A percentile compares a stretch with the other conserved stretches of the same genome.
phyloP scores from a whole-genome alignment of 2,888 invertebrate genomes.

The Tenthredo distinguenda region DNA sequence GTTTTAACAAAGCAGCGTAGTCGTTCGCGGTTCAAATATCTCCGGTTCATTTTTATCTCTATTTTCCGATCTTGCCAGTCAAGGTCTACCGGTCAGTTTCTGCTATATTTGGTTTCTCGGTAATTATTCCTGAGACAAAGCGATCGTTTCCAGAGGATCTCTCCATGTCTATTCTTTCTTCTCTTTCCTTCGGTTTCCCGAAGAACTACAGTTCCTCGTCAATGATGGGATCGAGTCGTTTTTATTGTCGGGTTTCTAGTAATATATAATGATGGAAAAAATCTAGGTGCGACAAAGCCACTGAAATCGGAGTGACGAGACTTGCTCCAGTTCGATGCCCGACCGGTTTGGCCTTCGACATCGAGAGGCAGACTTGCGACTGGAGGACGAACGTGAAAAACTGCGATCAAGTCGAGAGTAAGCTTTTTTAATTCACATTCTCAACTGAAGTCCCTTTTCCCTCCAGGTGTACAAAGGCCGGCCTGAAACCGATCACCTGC shows the following conservation, averaged over 20 bases:
- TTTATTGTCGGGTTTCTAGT: neutral
- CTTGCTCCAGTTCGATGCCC: slow-evolving; percentile 95
- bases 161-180: neutral
- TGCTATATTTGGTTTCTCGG: neutral
- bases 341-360: slow-evolving; percentile 94
- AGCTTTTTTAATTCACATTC: slow-evolving; percentile 80
- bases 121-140: neutral
- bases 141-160: neutral
- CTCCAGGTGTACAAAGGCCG: slow-evolving; percentile 95
- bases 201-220: neutral
- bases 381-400: slow-evolving; percentile 98
- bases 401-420: slow-evolving; percentile 96
- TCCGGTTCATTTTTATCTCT: slow-evolving; percentile 14
- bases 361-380: slow-evolving; percentile 96
- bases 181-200: slow-evolving; percentile 2
- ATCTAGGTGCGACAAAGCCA: slow-evolving; percentile 94
- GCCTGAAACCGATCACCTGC: slow-evolving; percentile 97
- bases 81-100: slow-evolving; percentile 30
- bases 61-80: slow-evolving; percentile 5
- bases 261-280: neutral
- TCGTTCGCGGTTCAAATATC: slow-evolving; percentile 22
- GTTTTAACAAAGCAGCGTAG: slow-evolving; percentile 57
- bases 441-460: slow-evolving; percentile 78
- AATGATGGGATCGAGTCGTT: neutral
- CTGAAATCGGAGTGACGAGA: slow-evolving; percentile 91